Percentiles rank a stretch among this genome's conserved stretches.
Conservation (phyloP, 2,797 vertebrate genomes). For the Loriculus beryllinus region DNA sequence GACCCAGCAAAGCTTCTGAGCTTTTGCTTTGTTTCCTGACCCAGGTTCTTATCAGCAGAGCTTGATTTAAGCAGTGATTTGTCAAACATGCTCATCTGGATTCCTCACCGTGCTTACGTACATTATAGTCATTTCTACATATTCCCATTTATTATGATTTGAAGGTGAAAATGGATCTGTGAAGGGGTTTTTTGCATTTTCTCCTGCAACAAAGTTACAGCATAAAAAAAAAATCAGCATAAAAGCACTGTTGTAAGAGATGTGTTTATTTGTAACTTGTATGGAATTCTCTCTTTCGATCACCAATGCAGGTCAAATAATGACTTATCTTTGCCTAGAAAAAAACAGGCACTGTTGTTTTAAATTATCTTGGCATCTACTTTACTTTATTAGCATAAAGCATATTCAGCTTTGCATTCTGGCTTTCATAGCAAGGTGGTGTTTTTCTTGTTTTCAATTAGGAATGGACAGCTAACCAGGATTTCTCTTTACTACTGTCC, state of each 20-base stretch:
- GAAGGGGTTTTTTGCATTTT: neutral
- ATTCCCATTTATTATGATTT: too few relatives aligned
- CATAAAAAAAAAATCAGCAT: neutral
- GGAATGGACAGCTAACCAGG: neutral
- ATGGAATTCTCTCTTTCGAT: neutral
- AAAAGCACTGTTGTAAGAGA: neutral
- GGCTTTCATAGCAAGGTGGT: neutral
- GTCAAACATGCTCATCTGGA: neutral
- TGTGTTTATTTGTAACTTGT: neutral
- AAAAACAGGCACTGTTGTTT: neutral
- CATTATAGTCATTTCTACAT: fast-evolving
- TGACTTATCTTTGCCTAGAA: neutral
- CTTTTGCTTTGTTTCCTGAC: neutral
- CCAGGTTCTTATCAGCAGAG: neutral
- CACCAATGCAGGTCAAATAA: neutral
- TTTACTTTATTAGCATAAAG: neutral
- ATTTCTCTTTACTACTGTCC: neutral
- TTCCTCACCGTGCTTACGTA: neutral
- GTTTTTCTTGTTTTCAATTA: neutral
- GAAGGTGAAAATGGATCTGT: neutral
- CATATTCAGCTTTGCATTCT: neutral
- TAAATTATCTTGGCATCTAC: neutral
- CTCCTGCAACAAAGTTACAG: neutral
- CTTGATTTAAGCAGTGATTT: neutral
- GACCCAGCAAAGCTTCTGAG: neutral